Base-by-base conservation (phyloP, 2,888 invertebrate species). In the Apamea monoglypha region DNA sequence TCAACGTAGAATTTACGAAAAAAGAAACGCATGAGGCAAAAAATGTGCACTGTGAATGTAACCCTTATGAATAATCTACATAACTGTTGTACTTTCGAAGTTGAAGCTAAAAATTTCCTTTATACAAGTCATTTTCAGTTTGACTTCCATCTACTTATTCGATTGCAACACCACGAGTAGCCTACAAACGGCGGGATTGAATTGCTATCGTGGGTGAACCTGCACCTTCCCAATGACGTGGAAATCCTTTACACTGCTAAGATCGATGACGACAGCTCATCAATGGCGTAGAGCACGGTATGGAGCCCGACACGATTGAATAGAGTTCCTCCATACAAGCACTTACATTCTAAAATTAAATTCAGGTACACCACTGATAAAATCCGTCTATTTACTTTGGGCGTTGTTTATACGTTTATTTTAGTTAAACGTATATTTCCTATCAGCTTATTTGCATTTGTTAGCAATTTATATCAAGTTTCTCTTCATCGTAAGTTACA, bases 251-350 rank as follows among this genome's bases (percentile, higher is more conserved):
- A 47, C 53, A 75, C 25, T 47, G 63, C 29, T 47, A 47, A 81
- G 76, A 82, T 82, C 50, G 68, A 81, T 81, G 81, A 59, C 16
- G 69, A 81, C 82, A 76, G 56, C 32, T 63, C 50, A 76, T 64
- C 64, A 69, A 64, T 69, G 29, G 61, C 63, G n/a, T 50, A n/a
- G 68, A 80, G 59, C 44, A 25, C 21, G 29, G n/a, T 56, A 74
- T 18, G 47, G 12, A 68, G 25, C 36, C 76, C 56, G 32, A 40
- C 50, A 69, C 63, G 59, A 78, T 40, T 29, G 29, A 69, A 82
- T 47, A 69, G 21, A 36, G 72, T 21, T 59, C n/a, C 16, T 63
- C 16, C 29, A 44, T 40, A 44, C 21, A 70, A 77, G 63, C 56
- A 78, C n/a, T 40, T 16, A 16, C 18, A 68, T 78, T 47, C 56